Evolutionary conservation across 37 sponge, comb jelly and placozoan species (phyloP), one percentile per base, ranked within the genome.

Genomic region (Diacarnus erythraeanus): DNA sequence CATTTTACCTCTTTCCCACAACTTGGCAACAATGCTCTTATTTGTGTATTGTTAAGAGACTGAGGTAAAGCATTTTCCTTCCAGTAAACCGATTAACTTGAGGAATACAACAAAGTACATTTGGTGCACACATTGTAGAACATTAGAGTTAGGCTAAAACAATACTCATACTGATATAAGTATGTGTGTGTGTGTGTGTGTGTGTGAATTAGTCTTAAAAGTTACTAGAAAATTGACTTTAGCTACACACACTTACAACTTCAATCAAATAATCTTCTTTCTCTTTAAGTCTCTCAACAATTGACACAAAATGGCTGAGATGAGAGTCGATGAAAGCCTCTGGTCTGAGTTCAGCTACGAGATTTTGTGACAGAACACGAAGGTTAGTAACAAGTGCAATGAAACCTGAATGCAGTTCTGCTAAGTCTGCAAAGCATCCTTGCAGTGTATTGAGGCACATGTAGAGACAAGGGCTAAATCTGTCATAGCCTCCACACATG

Each of bases 361-460:
- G 34, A 47, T 64, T 43, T 2, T 41, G 30, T 3, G 84, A 44
- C 1, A 76, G 51, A 57, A 21, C 36, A 12, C 42, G 42, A 26
- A 83, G 69, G 0, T 37, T 30, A 23, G 65, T 40, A 10, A 41
- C 51, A 0, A 83, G 31, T 27, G 9, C 39, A 5, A 4, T 23
- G 42, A 84, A 77, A 17, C 77, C 71, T 21, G 27, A n/a, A 23
- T 71, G 63, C 18, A 84, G 26, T 5, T 77, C 85, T 2, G 78
- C 78, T 0, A 84, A 17, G 51, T 87, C 87, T 9, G 72, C 76
- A 10, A 87, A 34, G 76, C 87, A 87, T n/a, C 87, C 87, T 15
- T 74, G 33, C 22, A 87, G 38, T 0, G 70, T 68, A 44, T 87
- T 87, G 76, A 87, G n/a, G 35, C 87, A 87, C 36, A 80, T 51